phyloP scores from a whole-genome alignment of 2,888 invertebrate genomes.

The Synanthedon vespiformis region DNA sequence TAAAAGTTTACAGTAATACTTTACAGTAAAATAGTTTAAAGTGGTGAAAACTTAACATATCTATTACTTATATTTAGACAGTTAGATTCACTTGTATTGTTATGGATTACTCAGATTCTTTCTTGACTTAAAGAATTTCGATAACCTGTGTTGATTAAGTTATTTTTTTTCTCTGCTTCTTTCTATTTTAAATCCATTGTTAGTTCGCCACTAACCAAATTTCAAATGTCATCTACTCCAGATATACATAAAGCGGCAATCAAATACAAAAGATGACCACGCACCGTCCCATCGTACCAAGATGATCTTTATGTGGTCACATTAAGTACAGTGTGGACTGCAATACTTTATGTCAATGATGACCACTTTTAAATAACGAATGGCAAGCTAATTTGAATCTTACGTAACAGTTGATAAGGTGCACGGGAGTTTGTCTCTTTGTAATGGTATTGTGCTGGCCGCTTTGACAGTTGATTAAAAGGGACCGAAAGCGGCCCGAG shows the following conservation, averaged over 20 bases:
- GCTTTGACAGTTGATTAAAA: conserved; percentile 68
- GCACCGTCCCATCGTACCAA: conserved; percentile 17
- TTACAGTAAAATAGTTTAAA: too few relatives aligned
- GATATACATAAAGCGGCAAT: conserved; percentile 44
- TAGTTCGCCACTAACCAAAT: conserved; percentile 13
- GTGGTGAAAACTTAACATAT: too few relatives aligned
- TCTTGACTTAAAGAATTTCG: too few relatives aligned
- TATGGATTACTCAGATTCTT: too few relatives aligned
- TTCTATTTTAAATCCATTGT: not conserved
- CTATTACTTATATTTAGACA: too few relatives aligned
- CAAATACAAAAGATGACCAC: conserved; percentile 50
- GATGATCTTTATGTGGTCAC: conserved; percentile 2
- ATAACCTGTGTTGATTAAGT: too few relatives aligned
- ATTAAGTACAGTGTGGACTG: not conserved
- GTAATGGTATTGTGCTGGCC: conserved; percentile 49
- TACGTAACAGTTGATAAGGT: not conserved
- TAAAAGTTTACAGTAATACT: too few relatives aligned
- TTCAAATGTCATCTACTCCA: conserved; percentile 45
- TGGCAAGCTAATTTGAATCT: not conserved
- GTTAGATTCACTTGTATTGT: too few relatives aligned
- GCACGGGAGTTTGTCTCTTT: not conserved
- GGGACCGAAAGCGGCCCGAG: conserved; percentile 61
- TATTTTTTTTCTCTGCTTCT: too few relatives aligned
- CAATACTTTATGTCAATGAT: not conserved
- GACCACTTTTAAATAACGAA: not conserved